Conservation (phyloP, 2,888 invertebrate species). For the Dynastes tityus region DNA sequence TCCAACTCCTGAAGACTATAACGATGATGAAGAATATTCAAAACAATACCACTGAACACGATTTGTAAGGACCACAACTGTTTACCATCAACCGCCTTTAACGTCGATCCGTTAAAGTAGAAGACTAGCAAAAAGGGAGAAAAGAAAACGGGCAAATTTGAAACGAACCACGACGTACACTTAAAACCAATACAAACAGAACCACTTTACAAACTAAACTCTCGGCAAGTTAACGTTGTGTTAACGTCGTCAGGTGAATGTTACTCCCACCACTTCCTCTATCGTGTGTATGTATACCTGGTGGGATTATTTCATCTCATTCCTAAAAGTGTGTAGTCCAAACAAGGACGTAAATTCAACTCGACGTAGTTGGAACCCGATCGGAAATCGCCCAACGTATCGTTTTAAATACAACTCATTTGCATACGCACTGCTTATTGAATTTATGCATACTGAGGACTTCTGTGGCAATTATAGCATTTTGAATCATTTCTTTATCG, state of each 20-base stretch:
- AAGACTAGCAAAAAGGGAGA: not conserved
- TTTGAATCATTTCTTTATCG: not conserved
- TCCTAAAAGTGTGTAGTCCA: conserved; percentile 46
- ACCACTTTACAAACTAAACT: conserved; percentile 51
- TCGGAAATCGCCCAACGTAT: not conserved
- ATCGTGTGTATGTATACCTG: conserved; percentile 35
- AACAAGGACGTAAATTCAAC: conserved; percentile 50
- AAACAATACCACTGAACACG: too few species aligned
- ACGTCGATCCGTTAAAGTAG: too few species aligned
- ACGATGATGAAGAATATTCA: too few species aligned
- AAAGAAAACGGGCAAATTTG: conserved; percentile 1
- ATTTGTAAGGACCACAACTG: too few species aligned
- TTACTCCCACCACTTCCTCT: conserved; percentile 54
- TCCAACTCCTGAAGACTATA: too few species aligned
- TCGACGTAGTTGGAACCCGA: conserved; percentile 6
- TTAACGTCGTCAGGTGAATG: conserved; percentile 56
- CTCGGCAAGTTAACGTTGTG: conserved; percentile 34
- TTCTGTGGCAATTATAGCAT: not conserved
- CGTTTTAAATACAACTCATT: not conserved
- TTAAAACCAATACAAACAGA: conserved; percentile 23
- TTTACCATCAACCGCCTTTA: too few species aligned
- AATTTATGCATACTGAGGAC: not conserved
- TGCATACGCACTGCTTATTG: not conserved
- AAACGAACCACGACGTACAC: not conserved
- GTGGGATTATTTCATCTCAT: conserved; percentile 51